Evolutionary conservation across 1,140 invertebrate genomes (phyloP), one percentile per base, ranked within the genome.

Genomic region (Polypedilum pembai): DNA sequence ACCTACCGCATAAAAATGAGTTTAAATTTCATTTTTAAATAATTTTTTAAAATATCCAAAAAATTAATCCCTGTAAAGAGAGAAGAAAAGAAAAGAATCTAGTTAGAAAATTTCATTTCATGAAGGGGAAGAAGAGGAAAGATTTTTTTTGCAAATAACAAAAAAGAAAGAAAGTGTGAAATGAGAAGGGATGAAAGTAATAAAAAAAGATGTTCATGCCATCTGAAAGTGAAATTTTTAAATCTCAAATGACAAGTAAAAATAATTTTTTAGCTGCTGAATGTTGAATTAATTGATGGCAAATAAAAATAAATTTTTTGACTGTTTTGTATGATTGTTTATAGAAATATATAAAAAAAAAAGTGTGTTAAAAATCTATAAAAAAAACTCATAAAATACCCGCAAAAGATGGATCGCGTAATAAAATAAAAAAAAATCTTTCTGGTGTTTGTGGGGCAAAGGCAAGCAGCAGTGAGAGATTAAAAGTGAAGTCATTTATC

Each of bases 371-470:
- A 20, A 10, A 69, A 69, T 69, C 20, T 21, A 21, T 69, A 69
- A 69, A 69, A 69, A 20, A 18, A 18, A 69, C n/a, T 18, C 5
- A 69, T 69, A 69, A 69, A 69, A 69, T 69, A 18, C 20, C 65
- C 65, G 18, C 17, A 21, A n/a, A 69, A 0, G 65, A 69, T 69
- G 5, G 7, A 8, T 69, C 17, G 20, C 17, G 20, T 69, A n/a
- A 21, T 69, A 69, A 69, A 69, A 69, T 8, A 8, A 1, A 66
- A 66, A 66, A n/a, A 66, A 18, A 1, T 17, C n/a, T 56, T 12
- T 12, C n/a, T n/a, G 45, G 45, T 12, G 8, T 56, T 56, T 56
- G 41, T 45, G 41, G 41, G 41, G 41, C n/a, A 33, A 33, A 5
- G 5, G 24, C 24, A 33, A 33, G 5, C 1, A 33, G 24, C 24